Evolutionary conservation across 2,888 invertebrate species (phyloP).

Genomic region (Boloria euphrosyne): DNA sequence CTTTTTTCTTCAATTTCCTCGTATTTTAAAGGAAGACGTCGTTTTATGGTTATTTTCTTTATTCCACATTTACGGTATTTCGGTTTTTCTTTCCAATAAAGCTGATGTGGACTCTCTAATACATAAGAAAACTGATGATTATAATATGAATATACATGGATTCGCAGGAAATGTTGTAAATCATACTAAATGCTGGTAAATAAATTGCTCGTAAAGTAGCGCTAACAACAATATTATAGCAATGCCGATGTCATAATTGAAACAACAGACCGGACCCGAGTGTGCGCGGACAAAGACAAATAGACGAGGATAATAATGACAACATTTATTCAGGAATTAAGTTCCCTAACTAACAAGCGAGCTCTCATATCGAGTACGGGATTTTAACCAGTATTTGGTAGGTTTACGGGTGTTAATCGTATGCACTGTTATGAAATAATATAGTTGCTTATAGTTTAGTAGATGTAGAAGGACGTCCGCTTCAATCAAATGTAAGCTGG

Average conservation of each 20-base stretch:
- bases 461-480: constrained; percentile 31
- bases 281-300: constrained; percentile 16
- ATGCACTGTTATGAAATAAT: constrained; percentile 3
- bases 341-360: constrained; percentile 20
- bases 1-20: too few relatives aligned
- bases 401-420: constrained; percentile 3
- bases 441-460: constrained; percentile 22
- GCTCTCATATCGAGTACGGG: not conserved
- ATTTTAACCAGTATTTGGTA: not conserved
- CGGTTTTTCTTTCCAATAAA: too few relatives aligned
- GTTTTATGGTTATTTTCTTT: too few relatives aligned
- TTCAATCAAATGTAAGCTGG: constrained; percentile 35
- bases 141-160: too few relatives aligned
- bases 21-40: too few relatives aligned
- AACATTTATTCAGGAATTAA: constrained; percentile 32
- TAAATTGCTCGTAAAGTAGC: not conserved
- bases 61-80: too few relatives aligned
- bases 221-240: not conserved
- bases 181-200: too few relatives aligned
- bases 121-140: too few relatives aligned
- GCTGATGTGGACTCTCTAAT: too few relatives aligned
- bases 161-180: too few relatives aligned
- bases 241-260: constrained; percentile 7
- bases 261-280: constrained; percentile 4
- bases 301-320: constrained; percentile 29